These are phyloP conservation scores for Sthenelais limicola DNA, from an alignment of 2,888 invertebrate species.

Conservation along the genomic window DNA sequence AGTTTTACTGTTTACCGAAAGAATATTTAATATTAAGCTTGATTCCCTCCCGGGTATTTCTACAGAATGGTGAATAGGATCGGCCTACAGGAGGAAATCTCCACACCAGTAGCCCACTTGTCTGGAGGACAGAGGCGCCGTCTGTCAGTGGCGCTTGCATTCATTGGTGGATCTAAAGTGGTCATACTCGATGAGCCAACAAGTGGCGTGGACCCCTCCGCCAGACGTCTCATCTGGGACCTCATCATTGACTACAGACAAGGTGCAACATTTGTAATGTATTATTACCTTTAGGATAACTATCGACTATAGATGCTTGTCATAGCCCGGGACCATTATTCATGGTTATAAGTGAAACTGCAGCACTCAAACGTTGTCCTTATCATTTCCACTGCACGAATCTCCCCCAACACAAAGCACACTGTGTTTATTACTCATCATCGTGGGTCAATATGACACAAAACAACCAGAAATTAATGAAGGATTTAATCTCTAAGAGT, in stretches of 20 bases:
- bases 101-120: constrained; percentile 59
- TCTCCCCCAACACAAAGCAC: not conserved
- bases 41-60: too few relatives aligned
- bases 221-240: constrained; percentile 73
- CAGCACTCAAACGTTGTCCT: not conserved
- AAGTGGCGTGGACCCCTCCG: constrained; percentile 72
- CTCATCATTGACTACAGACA: constrained; percentile 67
- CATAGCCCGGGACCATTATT: too few relatives aligned
- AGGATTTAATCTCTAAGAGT: too few relatives aligned
- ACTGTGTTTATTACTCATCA: not conserved
- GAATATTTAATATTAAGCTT: too few relatives aligned
- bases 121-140: constrained; percentile 73
- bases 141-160: constrained; percentile 73
- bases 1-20: too few relatives aligned
- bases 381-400: not conserved
- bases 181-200: constrained; percentile 73
- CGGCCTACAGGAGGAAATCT: constrained; percentile 57
- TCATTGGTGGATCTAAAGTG: constrained; percentile 71
- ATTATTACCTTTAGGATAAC: too few relatives aligned
- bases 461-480: too few relatives aligned
- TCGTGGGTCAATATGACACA: too few relatives aligned
- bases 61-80: constrained; percentile 66
- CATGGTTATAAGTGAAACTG: too few relatives aligned
- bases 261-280: too few relatives aligned
- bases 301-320: too few relatives aligned